These are phyloP conservation scores for Imbricaverruca yamaguchii DNA, from an alignment of 2,888 invertebrate genomes.

Conservation along the genomic window DNA sequence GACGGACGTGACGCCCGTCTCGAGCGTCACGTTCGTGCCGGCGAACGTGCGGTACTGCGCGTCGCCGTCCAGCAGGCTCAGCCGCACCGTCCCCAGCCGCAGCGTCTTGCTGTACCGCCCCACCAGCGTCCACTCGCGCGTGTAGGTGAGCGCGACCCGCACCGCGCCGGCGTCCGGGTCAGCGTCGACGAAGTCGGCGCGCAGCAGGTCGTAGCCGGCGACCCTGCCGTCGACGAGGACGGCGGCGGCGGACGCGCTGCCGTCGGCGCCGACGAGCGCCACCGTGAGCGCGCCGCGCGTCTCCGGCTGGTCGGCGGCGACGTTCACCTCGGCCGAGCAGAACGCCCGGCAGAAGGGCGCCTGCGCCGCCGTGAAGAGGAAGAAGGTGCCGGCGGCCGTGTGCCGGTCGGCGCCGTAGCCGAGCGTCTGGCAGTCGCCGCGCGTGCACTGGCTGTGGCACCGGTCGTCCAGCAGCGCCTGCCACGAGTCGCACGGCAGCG, in stretches of 20 bases:
- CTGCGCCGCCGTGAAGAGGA: neutral
- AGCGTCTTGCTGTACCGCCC: neutral
- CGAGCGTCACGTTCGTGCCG: neutral
- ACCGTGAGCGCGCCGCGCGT: neutral
- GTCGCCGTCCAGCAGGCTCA: conserved; percentile 24
- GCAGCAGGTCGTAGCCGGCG: neutral
- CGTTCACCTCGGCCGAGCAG: neutral
- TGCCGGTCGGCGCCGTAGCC: neutral
- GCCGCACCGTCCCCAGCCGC: neutral
- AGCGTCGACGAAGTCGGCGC: too few species aligned
- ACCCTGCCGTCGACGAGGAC: neutral
- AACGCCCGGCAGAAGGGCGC: neutral
- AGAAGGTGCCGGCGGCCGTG: neutral
- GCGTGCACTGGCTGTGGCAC: neutral
- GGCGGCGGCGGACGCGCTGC: neutral
- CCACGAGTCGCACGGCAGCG: conserved; percentile 30
- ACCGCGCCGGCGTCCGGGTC: neutral
- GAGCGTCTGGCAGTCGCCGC: neutral
- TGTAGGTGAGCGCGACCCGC: neutral
- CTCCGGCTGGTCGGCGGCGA: neutral
- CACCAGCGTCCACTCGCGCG: neutral
- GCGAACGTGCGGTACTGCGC: conserved; percentile 18
- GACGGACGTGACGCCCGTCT: neutral
- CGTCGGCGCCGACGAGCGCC: neutral
- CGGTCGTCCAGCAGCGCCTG: conserved; percentile 26